Evolutionary conservation across 1,140 invertebrate genomes (phyloP).

Genomic region (Acromyrmex echinatior): DNA sequence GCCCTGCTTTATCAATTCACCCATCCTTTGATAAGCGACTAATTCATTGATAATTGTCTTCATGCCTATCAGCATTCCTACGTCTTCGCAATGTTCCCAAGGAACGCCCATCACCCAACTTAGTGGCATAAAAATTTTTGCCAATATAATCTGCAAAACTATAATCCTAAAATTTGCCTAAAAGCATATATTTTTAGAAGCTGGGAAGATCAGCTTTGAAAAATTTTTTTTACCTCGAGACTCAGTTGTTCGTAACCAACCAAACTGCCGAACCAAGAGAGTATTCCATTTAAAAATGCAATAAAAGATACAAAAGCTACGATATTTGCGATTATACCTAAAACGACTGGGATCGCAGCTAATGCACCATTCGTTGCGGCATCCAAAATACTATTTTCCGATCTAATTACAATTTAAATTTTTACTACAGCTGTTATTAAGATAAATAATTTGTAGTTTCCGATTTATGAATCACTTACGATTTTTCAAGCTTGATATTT

Average conservation of each 20-base stretch:
- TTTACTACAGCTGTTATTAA: background rate
- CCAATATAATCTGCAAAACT: conserved; percentile 90
- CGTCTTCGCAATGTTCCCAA: conserved; percentile 91
- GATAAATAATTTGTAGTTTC: background rate
- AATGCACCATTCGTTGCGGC: conserved; percentile 96
- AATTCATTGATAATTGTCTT: conserved; percentile 98
- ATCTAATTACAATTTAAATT: conserved; percentile 86
- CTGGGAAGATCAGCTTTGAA: background rate
- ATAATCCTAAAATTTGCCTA: background rate
- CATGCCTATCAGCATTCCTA: conserved; percentile 94
- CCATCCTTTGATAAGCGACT: conserved; percentile 94
- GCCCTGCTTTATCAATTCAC: conserved; percentile 88
- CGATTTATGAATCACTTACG: conserved; percentile 84
- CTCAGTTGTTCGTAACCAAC: conserved; percentile 88
- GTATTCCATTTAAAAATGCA: conserved; percentile 92
- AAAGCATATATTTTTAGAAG: background rate
- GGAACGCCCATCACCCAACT: conserved; percentile 94
- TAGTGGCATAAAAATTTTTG: conserved; percentile 95
- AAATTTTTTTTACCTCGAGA: conserved; percentile 85
- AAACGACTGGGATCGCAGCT: conserved; percentile 93
- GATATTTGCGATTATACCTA: conserved; percentile 96
- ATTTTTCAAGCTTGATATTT: conserved; percentile 89
- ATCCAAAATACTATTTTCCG: conserved; percentile 94
- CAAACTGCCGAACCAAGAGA: conserved; percentile 93
- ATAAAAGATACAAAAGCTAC: conserved; percentile 96